Base-by-base conservation (phyloP, 2,888 invertebrate genomes). In the Dicranocentrus wangi region DNA sequence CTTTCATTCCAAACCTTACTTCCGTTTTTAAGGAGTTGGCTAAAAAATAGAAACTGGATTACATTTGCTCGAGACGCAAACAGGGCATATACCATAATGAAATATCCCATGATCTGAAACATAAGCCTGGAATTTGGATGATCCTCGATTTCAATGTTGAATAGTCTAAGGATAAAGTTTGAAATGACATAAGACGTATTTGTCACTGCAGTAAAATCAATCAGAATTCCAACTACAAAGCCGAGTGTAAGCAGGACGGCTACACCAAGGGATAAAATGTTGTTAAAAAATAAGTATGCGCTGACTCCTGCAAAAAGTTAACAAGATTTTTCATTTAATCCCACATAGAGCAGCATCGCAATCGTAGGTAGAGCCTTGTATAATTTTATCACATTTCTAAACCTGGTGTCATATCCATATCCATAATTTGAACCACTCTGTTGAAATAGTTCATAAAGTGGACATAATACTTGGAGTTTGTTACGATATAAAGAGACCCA, bases 391-490 rank as follows among this genome's bases (percentile, higher is more conserved):
- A n/a, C n/a, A n/a, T n/a, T n/a, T n/a, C n/a, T n/a, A n/a, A n/a
- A n/a, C n/a, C n/a, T 0, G 71, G 55, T 1, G 84, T 84, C 63
- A 84, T 73, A 23, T 85, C 84, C 79, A 85, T 83, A 51, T 85
- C 85, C 72, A 83, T 82, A 5, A 84, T 51, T 78, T 81, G 81
- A 17, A 85, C 85, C 0, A 83, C 81, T 43, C 81, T 69, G 21
- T 84, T 84, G 72, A 84, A 85, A 70, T 84, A 84, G 63, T 84
- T 84, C 77, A 85, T 84, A 65, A 82, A 84, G n/a, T 84, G 82
- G 10, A 83, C 83, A 51, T 82, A 83, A 19, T 72, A 82, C 15
- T 80, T 81, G 5, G 82, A 83, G 27, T 83, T 76, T 0, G 66
- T 28, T 10, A 85, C 63, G 19, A 83, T 73, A 17, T 84, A 82